Evolutionary conservation across 2,888 invertebrate species (phyloP), one percentile per base, ranked within the genome.

Genomic region (Parasteatoda lunata): DNA sequence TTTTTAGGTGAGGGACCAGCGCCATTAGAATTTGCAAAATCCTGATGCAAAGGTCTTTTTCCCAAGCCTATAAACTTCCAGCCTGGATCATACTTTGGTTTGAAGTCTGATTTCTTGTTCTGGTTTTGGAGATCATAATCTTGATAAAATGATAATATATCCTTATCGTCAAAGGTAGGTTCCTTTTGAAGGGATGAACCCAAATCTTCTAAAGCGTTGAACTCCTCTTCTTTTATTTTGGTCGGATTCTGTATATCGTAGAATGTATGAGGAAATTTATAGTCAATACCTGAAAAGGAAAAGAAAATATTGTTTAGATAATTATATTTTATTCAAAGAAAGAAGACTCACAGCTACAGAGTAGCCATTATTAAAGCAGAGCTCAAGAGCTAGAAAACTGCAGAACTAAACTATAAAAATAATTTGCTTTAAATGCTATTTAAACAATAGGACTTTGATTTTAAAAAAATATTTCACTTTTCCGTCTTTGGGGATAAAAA

Each of bases 31-130:
- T 7, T 47, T n/a, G 15, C 52, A 51, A 49, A 15, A 64, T 85
- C 76, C 11, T 80, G 65, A 3, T n/a, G 30, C 5, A 64, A 70
- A 6, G 77, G 86, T 69, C 88, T 71, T 79, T 88, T 88, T n/a
- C 88, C 88, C 30, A 88, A 76, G 9, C 88, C 88, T 7, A 88
- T 88, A 68, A 88, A 88, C 59, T 82, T 82, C 88, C 88, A 88
- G 3, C 79, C 88, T n/a, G 88, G 88, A 45, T 88, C 81, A 49
- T 81, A 88, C 65, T 84, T 84, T 1, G 88, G 88, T 48, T 80
- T 86, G n/a, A 65, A 81, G 64, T 82, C 77, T 1, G 81, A 77
- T 66, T 82, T 81, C 52, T 87, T 87, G 13, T 47, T 30, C 11
- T 69, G 49, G 4, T 48, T 66, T 47, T 68, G 69, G 64, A 68